These are phyloP conservation scores for Seriola quinqueradiata DNA, from an alignment of 2,113 vertebrate genomes.

Conservation along the genomic window DNA sequence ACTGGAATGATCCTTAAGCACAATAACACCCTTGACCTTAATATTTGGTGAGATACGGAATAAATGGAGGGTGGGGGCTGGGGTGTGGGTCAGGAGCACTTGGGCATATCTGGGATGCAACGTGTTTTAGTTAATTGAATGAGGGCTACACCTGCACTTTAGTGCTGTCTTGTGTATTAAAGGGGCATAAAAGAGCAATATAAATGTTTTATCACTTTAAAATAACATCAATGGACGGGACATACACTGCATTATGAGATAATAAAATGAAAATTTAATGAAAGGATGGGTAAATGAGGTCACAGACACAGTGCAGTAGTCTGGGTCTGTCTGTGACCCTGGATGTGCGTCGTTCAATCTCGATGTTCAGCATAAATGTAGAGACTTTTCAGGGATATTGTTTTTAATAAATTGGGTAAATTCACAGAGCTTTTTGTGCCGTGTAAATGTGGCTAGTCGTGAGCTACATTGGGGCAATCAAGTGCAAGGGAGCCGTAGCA, in stretches of 20 bases:
- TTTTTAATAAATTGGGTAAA: not conserved
- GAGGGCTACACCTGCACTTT: slow-evolving; percentile 47
- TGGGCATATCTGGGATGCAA: slow-evolving; percentile 2
- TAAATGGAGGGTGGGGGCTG: not conserved
- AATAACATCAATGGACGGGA: slow-evolving; percentile 58
- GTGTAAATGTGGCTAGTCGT: not conserved
- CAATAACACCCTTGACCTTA: slow-evolving; percentile 27
- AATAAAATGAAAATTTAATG: slow-evolving; percentile 68
- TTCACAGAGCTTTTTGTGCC: slow-evolving; percentile 5
- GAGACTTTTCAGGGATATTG: not conserved
- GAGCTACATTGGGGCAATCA: slow-evolving; percentile 11
- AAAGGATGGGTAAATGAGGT: slow-evolving; percentile 58
- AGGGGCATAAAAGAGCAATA: slow-evolving; percentile 45
- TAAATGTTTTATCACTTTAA: slow-evolving; percentile 69
- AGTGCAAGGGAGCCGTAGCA: slow-evolving; percentile 14
- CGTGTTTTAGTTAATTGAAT: slow-evolving; percentile 40
- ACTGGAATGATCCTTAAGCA: slow-evolving; percentile 15
- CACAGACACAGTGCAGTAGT: slow-evolving; percentile 41
- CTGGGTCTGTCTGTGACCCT: slow-evolving; percentile 39
- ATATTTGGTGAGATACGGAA: slow-evolving; percentile 1
- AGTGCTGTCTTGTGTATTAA: slow-evolving; percentile 36
- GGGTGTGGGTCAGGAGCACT: not conserved
- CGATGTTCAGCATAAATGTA: slow-evolving; percentile 7
- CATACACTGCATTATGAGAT: slow-evolving; percentile 50
- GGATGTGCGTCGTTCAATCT: not conserved